phyloP scores from a whole-genome alignment of 2,888 invertebrate genomes.

The Troides oblongomaculatus region DNA sequence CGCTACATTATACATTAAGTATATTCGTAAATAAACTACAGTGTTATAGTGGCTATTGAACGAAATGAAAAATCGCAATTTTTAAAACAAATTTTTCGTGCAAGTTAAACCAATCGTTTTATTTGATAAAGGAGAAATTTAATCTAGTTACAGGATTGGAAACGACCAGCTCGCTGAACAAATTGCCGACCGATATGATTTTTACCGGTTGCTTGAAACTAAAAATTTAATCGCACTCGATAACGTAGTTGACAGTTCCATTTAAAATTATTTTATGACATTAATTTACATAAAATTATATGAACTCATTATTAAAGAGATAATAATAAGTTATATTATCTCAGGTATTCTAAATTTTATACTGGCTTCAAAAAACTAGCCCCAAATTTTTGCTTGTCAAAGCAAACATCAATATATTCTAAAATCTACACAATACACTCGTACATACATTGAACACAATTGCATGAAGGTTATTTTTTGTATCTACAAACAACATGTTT shows the following conservation, averaged over 20 bases:
- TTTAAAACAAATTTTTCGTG: slow-evolving; percentile 3
- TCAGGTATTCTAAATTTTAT: too few relatives aligned
- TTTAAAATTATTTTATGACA: not conserved
- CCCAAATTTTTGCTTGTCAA: too few relatives aligned
- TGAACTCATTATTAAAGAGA: too few relatives aligned
- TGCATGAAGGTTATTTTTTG: too few relatives aligned
- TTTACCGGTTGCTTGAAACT: slow-evolving; percentile 1
- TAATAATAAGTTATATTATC: too few relatives aligned
- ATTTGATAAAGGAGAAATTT: slow-evolving; percentile 14
- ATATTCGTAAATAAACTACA: not conserved
- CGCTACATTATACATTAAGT: not conserved
- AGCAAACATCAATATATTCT: too few relatives aligned
- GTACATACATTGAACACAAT: too few relatives aligned
- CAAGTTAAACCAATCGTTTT: not conserved
- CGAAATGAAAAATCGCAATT: not conserved
- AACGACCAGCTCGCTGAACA: slow-evolving; percentile 10
- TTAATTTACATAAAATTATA: not conserved
- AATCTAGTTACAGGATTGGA: slow-evolving; percentile 20
- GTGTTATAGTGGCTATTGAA: not conserved
- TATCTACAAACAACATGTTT: too few relatives aligned
- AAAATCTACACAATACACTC: too few relatives aligned
- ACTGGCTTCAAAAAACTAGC: too few relatives aligned
- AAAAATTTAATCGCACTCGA: slow-evolving; percentile 3
- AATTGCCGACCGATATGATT: slow-evolving; percentile 10
- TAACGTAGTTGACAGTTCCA: not conserved